Percentiles rank a stretch among this genome's conserved stretches.
phyloP scores from a whole-genome alignment of 2,113 vertebrate genomes.

The Mirza zaza region DNA sequence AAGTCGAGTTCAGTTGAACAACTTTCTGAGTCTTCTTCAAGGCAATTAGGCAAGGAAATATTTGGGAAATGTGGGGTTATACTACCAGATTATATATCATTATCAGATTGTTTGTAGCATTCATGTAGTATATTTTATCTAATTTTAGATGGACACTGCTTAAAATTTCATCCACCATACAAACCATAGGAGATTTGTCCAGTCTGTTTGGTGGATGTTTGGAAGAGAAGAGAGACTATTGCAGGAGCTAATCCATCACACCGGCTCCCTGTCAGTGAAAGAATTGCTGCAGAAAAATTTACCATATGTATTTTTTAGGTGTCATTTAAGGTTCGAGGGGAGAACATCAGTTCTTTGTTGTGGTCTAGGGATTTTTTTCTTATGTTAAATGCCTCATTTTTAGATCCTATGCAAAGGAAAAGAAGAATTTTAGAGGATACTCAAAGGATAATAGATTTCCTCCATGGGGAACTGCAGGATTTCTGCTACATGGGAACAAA shows the following conservation, averaged over 20 bases:
- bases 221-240: not conserved
- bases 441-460: not conserved
- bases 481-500: conserved; percentile 41
- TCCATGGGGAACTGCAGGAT: not conserved
- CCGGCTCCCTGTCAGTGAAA: not conserved
- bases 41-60: not conserved
- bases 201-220: not conserved
- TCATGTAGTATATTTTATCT: not conserved
- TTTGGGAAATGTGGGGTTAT: not conserved
- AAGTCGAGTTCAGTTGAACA: not conserved
- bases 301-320: not conserved
- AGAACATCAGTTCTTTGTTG: not conserved
- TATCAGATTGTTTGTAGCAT: not conserved
- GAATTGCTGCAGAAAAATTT: not conserved
- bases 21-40: not conserved
- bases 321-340: not conserved
- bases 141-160: not conserved
- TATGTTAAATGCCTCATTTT: not conserved
- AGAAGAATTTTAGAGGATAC: not conserved
- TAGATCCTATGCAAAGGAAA: not conserved
- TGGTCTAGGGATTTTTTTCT: not conserved
- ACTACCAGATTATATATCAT: not conserved
- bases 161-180: not conserved
- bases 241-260: not conserved
- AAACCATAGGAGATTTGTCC: not conserved